Conservation (phyloP, 2,113 vertebrate species). For the Pangasianodon gigas region DNA sequence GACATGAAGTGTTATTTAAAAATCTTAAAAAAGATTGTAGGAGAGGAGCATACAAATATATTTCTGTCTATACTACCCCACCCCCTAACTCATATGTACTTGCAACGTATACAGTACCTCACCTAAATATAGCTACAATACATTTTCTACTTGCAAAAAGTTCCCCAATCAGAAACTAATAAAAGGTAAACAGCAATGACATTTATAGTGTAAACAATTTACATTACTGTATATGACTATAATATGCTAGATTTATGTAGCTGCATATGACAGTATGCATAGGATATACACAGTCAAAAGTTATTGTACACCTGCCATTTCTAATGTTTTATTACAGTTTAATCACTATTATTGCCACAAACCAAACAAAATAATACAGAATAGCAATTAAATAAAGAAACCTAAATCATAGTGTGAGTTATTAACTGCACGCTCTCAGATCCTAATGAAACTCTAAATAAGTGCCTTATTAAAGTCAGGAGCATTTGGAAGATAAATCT, state of each 20-base stretch:
- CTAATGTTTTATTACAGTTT: neutral
- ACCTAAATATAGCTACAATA: neutral
- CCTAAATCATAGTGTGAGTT: neutral
- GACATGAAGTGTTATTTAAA: neutral
- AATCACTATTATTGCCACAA: neutral
- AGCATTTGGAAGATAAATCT: neutral
- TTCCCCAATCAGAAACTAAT: neutral
- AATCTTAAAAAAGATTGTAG: neutral
- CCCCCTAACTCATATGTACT: neutral
- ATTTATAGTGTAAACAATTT: neutral
- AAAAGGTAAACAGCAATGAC: neutral
- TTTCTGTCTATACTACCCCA: neutral
- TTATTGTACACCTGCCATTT: neutral
- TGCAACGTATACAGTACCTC: neutral
- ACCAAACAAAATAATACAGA: constrained; percentile 3
- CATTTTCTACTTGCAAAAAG: neutral
- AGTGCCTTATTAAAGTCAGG: constrained; percentile 1
- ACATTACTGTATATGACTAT: neutral
- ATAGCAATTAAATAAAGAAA: constrained; percentile 10
- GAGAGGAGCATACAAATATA: neutral
- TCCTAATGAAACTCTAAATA: neutral
- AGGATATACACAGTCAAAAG: neutral
- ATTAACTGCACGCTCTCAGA: neutral
- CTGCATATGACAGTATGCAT: neutral
- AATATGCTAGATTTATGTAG: neutral